Base-by-base conservation (phyloP, 2,888 invertebrate genomes). In the Heliconius ismenius region DNA sequence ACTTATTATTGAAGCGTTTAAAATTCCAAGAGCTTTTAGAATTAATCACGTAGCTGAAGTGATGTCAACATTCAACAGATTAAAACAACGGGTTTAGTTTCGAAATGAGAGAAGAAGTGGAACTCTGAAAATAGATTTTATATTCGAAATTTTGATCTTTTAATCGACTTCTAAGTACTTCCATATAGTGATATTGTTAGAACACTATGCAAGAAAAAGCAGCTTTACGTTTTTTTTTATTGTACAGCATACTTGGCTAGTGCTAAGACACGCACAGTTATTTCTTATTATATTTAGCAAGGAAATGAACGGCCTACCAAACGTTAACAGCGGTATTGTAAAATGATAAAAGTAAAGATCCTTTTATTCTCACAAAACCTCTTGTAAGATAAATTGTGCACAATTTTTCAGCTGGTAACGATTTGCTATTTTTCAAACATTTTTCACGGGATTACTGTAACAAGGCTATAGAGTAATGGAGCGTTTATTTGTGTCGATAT, bases 1-100 rank as follows among this genome's bases (percentile, higher is more conserved):
- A 75, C 62, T 60, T 65, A 67, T 75, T 62, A 70, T 70, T 18
- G 63, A 28, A 43, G 49, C 68, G 26, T 62, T 75, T 70, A 70
- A 75, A 75, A 75, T 70, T 54, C 75, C 54, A 64, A 75, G 68
- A 69, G 69, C 32, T 75, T 60, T 75, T 62, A 62, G 32, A 28
- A 70, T 60, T 39, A 73, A 43, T 36, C 60, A 39, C 62, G 39
- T 18, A 39, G 39, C 24, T 73, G 62, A 73, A 62, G 32, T 24
- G 58, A 36, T 62, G 73, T 62, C 62, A 62, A 62, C 39, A 73
- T 60, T 39, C 60, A 62, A 73, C 54, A 54, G 49, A 69, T 54
- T 69, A 69, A 26, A 43, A 36, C 70, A 15, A 70, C 54, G 32
- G 32, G 43, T 43, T 39, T 24, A 67, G 39, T 67, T 67, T 67